phyloP scores from a whole-genome alignment of 2,888 invertebrate genomes.

The Thymelicus lineola region DNA sequence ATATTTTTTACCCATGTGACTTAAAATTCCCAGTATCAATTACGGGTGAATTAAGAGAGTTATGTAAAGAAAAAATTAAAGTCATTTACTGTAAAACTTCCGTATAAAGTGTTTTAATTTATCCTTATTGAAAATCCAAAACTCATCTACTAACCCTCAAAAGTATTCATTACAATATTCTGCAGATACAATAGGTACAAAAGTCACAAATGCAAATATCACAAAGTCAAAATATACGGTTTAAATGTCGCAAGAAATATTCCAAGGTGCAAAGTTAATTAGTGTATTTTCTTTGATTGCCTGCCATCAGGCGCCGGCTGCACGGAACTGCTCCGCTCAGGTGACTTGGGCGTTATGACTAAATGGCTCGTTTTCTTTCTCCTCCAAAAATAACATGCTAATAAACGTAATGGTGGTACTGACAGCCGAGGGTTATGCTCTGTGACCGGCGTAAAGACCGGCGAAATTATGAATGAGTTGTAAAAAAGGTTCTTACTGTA shows the following conservation, averaged over 20 bases:
- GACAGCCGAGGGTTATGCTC: slow-evolving; percentile 27
- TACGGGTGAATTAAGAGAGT: too few species aligned
- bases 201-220: slow-evolving; percentile 2
- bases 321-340: slow-evolving; percentile 68
- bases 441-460: slow-evolving; percentile 20
- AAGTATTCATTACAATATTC: background rate
- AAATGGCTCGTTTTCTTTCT: slow-evolving; percentile 73
- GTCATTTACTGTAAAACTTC: too few species aligned
- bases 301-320: slow-evolving; percentile 81
- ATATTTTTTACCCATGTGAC: too few species aligned
- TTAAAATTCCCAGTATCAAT: too few species aligned
- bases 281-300: slow-evolving; percentile 84
- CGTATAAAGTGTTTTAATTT: too few species aligned
- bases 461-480: slow-evolving; percentile 20
- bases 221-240: slow-evolving; percentile 18
- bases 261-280: slow-evolving; percentile 74
- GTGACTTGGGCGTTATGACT: slow-evolving; percentile 69
- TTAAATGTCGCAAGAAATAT: slow-evolving; percentile 59
- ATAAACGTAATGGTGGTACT: slow-evolving; percentile 50
- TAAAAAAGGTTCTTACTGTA: slow-evolving; percentile 12
- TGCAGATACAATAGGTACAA: background rate
- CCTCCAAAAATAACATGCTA: slow-evolving; percentile 56
- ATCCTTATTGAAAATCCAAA: too few species aligned
- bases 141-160: too few species aligned
- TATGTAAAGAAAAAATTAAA: too few species aligned